These are phyloP conservation scores for Engraulis encrasicolus DNA, from an alignment of 2,113 vertebrate species.

Conservation along the genomic window DNA sequence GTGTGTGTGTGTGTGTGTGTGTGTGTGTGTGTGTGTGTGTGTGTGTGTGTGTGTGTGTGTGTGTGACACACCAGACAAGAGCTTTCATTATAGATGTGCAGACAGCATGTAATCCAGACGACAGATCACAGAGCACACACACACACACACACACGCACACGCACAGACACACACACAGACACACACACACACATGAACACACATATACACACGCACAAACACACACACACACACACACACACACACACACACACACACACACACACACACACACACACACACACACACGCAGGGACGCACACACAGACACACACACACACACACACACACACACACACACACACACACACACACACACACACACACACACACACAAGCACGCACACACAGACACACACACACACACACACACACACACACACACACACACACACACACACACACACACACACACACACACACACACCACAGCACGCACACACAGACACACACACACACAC, in stretches of 20 bases:
- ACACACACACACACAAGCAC: neutral
- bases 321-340: neutral
- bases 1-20: neutral
- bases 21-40: neutral
- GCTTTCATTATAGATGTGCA: conserved; percentile 17
- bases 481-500: neutral
- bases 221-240: no score
- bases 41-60: neutral
- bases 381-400: neutral
- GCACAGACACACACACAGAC: neutral
- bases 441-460: conserved; percentile 8
- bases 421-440: neutral
- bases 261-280: no score
- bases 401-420: neutral
- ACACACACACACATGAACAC: neutral
- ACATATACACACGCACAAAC: neutral
- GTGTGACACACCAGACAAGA: neutral
- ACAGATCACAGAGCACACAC: neutral
- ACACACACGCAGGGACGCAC: no score
- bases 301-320: neutral
- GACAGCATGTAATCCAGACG: conserved; percentile 2
- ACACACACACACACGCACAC: neutral
- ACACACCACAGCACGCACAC: conserved; percentile 1
- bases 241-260: neutral
- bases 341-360: neutral